A percentile compares a stretch with the other conserved stretches of the same genome.
Evolutionary conservation across 2,113 vertebrate genomes (phyloP).

Genomic region (Gambusia affinis): DNA sequence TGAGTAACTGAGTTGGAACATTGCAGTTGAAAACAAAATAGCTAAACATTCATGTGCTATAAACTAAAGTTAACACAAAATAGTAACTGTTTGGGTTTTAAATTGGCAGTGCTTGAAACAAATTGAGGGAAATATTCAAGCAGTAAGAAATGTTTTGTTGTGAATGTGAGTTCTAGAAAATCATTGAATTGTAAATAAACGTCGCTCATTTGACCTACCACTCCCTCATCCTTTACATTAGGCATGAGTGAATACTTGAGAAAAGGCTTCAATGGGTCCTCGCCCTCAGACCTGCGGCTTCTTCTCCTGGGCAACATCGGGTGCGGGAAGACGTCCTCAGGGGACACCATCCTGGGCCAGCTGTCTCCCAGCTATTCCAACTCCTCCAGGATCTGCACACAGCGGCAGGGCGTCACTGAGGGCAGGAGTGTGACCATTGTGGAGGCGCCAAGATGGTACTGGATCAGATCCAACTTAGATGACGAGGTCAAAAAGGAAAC

Average conservation of each 20-base stretch:
- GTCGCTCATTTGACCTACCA: neutral
- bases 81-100: too few relatives aligned
- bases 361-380: neutral
- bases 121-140: too few relatives aligned
- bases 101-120: too few relatives aligned
- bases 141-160: too few relatives aligned
- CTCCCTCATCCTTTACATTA: conserved; percentile 21
- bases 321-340: conserved; percentile 79
- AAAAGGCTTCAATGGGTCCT: conserved; percentile 3
- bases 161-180: neutral
- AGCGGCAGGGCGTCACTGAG: conserved; percentile 53
- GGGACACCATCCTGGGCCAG: conserved; percentile 74
- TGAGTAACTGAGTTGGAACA: too few relatives aligned
- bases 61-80: too few relatives aligned
- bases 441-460: conserved; percentile 82
- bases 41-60: too few relatives aligned
- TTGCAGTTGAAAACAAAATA: too few relatives aligned
- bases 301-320: conserved; percentile 79
- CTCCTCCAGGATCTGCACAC: conserved; percentile 55
- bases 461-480: conserved; percentile 71
- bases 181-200: neutral
- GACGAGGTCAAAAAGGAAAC: conserved; percentile 69
- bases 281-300: conserved; percentile 58
- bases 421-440: conserved; percentile 69
- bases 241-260: conserved; percentile 56